Conservation (phyloP, 1,140 invertebrate species). For the Diabrotica virgifera region DNA sequence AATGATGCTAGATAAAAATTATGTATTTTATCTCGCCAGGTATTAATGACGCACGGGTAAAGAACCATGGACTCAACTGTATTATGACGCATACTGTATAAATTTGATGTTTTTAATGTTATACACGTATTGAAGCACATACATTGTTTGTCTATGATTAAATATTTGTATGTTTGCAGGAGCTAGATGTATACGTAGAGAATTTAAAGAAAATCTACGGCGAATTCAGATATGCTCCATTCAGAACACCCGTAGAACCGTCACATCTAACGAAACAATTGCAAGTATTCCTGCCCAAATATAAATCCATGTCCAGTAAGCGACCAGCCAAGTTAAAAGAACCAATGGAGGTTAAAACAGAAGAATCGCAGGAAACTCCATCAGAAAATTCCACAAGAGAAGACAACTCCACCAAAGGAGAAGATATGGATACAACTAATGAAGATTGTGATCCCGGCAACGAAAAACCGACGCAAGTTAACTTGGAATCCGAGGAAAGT, state of each 20-base stretch:
- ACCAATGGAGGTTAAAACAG: conserved; percentile 27
- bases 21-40: too few species aligned
- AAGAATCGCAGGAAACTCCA: conserved; percentile 15
- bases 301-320: conserved; percentile 38
- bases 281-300: conserved; percentile 63
- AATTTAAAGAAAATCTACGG: conserved; percentile 73
- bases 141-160: too few species aligned
- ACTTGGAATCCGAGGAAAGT: conserved; percentile 27
- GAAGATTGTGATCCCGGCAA: conserved; percentile 38
- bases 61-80: too few species aligned
- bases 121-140: too few species aligned
- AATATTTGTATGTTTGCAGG: conserved; percentile 45
- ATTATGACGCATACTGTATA: too few species aligned
- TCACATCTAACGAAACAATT: conserved; percentile 63
- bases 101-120: not conserved
- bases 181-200: conserved; percentile 72
- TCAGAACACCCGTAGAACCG: conserved; percentile 69
- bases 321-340: too few species aligned
- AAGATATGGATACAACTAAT: conserved; percentile 23
- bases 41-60: too few species aligned
- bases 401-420: not conserved
- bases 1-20: too few species aligned
- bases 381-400: not conserved
- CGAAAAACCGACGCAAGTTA: conserved; percentile 25
- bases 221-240: conserved; percentile 72